Conservation (phyloP, 2,113 vertebrate species). For the Drymodes brunneopygia region DNA sequence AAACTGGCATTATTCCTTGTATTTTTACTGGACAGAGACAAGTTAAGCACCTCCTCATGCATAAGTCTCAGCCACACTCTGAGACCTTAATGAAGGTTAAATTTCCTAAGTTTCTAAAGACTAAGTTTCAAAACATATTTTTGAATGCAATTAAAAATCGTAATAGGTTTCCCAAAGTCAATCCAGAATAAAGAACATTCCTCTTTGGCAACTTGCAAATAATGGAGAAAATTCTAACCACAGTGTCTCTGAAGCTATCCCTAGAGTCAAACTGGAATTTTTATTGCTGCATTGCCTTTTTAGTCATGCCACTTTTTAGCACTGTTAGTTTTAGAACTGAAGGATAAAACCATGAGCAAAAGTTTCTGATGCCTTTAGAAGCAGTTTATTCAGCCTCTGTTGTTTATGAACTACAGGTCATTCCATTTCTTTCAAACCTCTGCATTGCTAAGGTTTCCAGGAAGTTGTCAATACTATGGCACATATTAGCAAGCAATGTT, state of each 20-base stretch:
- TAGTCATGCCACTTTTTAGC: constrained; percentile 47
- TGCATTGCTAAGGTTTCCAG: background rate
- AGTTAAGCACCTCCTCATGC: background rate
- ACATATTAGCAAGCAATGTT: background rate
- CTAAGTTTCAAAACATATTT: constrained; percentile 46
- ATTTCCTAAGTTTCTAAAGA: background rate
- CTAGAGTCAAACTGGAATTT: constrained; percentile 61
- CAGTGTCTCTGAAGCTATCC: constrained; percentile 55
- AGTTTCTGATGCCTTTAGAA: constrained; percentile 51
- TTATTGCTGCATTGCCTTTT: constrained; percentile 48
- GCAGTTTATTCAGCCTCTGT: background rate
- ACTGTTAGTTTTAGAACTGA: constrained; percentile 46
- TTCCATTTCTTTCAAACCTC: background rate
- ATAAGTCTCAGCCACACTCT: background rate
- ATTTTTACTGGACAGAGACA: background rate
- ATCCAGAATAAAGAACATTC: constrained; percentile 33
- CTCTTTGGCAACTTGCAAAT: constrained; percentile 40
- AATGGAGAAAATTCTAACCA: constrained; percentile 60
- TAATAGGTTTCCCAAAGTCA: constrained; percentile 40
- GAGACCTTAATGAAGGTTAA: background rate
- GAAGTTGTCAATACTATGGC: background rate
- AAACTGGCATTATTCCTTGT: background rate
- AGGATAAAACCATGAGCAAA: constrained; percentile 39
- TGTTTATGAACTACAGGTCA: constrained; percentile 29
- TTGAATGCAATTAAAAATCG: constrained; percentile 37